Base-by-base conservation (phyloP, 37 sponge, comb jelly and placozoan species). In the Diacarnus erythraeanus region DNA sequence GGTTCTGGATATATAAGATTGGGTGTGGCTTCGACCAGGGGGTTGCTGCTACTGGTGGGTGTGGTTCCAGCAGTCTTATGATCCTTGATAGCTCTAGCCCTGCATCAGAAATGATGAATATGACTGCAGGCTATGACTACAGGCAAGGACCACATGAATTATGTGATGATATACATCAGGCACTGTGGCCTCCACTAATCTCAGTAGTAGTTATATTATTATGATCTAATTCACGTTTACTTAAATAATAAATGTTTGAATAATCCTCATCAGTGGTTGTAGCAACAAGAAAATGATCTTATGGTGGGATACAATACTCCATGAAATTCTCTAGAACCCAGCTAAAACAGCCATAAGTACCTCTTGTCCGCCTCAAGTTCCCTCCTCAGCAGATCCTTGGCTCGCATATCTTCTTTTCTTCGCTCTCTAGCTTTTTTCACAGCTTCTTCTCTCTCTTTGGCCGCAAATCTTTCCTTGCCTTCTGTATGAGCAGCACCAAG, bases 281-380 rank as follows among this genome's bases (percentile, higher is more conserved):
- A n/a, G n/a, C n/a, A n/a, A n/a, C n/a, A n/a, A n/a, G n/a, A n/a
- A n/a, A n/a, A n/a, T n/a, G n/a, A n/a, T n/a, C n/a, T n/a, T n/a
- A n/a, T n/a, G n/a, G n/a, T n/a, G n/a, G n/a, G n/a, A n/a, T n/a
- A n/a, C n/a, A n/a, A n/a, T 39, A n/a, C 47, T 54, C 39, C 47
- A 3, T 69, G 10, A 37, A 31, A 69, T 8, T 30, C 36, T 20
- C 38, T 29, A 8, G 39, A 21, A 31, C 10, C 5, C n/a, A 9
- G 10, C 17, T 8, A 4, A 9, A 69, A 36, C 31, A 31, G 4
- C 18, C 39, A 20, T 8, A 72, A 18, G 29, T 60, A 76, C 57
- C 61, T 77, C 65, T 78, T 69, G 66, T 88, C 88, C 6, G 82
- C 88, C 20, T 38, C 74, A 25, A 88, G 82, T 25, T 88, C 83